Conservation (phyloP, 2,113 vertebrate species). For the Microtus ochrogaster region DNA sequence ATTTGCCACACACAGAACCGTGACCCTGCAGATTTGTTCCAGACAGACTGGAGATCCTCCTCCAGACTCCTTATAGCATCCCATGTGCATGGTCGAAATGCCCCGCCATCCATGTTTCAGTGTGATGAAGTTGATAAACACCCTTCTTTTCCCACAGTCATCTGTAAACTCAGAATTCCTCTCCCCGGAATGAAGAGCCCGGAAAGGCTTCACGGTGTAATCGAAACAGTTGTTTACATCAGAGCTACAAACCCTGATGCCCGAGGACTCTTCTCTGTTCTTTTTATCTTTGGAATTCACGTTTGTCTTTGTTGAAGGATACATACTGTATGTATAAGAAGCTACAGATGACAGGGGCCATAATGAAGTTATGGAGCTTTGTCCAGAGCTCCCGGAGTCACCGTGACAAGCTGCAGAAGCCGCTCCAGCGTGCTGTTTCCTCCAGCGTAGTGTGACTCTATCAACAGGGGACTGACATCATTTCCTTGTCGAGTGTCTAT, state of each 20-base stretch:
- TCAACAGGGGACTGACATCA: constrained; percentile 16
- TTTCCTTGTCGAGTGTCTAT: constrained; percentile 70
- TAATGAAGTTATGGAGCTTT: too few species aligned
- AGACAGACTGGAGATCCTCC: too few species aligned
- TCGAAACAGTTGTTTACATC: constrained; percentile 58
- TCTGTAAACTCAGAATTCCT: neutral
- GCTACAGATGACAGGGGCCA: neutral
- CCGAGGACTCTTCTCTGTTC: constrained; percentile 46
- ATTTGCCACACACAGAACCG: too few species aligned
- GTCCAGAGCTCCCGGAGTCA: neutral
- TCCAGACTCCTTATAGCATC: too few species aligned
- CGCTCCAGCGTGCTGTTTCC: neutral
- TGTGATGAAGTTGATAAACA: too few species aligned
- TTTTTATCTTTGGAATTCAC: constrained; percentile 52
- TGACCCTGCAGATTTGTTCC: too few species aligned
- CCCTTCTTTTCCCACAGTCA: too few species aligned
- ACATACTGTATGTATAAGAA: neutral
- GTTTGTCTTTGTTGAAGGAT: constrained; percentile 45
- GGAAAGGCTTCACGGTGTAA: constrained; percentile 74
- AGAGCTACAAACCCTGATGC: constrained; percentile 46
- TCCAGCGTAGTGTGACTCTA: constrained; percentile 61
- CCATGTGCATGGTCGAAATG: too few species aligned
- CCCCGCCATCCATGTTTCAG: too few species aligned
- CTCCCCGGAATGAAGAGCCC: constrained; percentile 57
- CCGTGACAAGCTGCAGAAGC: constrained; percentile 3